phyloP scores from a whole-genome alignment of 1,140 invertebrate genomes.

The Eurosta solidaginis region DNA sequence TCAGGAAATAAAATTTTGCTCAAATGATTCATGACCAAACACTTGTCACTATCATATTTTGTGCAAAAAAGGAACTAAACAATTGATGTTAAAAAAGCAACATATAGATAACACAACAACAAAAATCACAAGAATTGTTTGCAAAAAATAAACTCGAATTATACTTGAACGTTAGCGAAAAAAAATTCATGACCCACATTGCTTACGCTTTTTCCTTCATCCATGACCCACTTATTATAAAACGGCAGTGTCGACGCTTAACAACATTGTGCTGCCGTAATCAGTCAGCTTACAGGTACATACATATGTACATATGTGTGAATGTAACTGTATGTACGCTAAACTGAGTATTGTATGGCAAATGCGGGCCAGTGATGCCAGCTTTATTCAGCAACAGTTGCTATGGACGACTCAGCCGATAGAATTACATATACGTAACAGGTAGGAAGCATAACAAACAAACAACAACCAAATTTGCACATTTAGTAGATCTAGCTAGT shows the following conservation, averaged over 20 bases:
- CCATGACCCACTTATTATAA: slow-evolving; percentile 56
- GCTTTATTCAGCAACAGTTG: background rate
- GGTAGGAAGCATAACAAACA: background rate
- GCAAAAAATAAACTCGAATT: slow-evolving; percentile 44
- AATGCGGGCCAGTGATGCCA: background rate
- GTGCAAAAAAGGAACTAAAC: too few species aligned
- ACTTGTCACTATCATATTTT: too few species aligned
- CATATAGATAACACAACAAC: background rate
- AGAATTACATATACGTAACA: background rate
- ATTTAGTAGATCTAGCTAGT: too few species aligned
- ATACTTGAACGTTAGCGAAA: slow-evolving; percentile 59
- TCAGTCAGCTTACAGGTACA: background rate
- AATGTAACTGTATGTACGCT: too few species aligned
- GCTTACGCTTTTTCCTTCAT: slow-evolving; percentile 59
- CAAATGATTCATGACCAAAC: too few species aligned
- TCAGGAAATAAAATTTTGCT: too few species aligned
- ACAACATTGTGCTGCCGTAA: background rate
- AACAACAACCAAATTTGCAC: too few species aligned
- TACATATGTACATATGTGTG: background rate
- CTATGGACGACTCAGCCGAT: background rate
- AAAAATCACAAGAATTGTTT: background rate
- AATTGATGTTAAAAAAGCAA: too few species aligned
- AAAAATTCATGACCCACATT: slow-evolving; percentile 59
- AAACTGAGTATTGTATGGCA: background rate
- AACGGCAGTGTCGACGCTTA: background rate